phyloP scores from a whole-genome alignment of 2,888 invertebrate species.

The Anorthoa munda region DNA sequence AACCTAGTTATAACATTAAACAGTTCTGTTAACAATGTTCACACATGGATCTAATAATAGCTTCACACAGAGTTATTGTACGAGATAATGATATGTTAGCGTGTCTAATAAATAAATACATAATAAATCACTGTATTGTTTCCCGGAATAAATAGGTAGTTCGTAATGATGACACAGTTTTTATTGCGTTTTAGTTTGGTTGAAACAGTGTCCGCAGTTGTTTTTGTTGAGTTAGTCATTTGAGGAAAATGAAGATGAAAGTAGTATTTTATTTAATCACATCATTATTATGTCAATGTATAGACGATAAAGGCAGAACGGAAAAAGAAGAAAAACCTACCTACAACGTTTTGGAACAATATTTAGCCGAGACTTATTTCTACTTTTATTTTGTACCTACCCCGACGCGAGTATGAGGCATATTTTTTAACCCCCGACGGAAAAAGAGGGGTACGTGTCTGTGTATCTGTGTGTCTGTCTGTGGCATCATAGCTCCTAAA shows the following conservation, averaged over 20 bases:
- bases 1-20: not conserved
- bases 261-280: not conserved
- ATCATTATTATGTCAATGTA: too few species aligned
- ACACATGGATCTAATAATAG: slow-evolving; percentile 39
- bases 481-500: too few species aligned
- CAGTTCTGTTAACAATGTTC: slow-evolving; percentile 5
- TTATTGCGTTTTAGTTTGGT: slow-evolving; percentile 9
- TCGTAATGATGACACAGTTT: slow-evolving; percentile 19
- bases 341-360: too few species aligned
- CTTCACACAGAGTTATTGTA: slow-evolving; percentile 43
- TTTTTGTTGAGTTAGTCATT: slow-evolving; percentile 7
- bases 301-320: not conserved
- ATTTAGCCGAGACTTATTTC: too few species aligned
- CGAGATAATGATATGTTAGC: slow-evolving; percentile 20
- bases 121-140: slow-evolving; percentile 35
- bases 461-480: too few species aligned
- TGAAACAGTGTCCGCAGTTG: not conserved
- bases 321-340: too few species aligned
- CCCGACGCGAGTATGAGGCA: too few species aligned
- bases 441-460: too few species aligned
- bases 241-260: slow-evolving; percentile 22
- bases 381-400: too few species aligned
- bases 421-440: too few species aligned
- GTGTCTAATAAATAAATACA: slow-evolving; percentile 41
- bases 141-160: not conserved